phyloP scores from a whole-genome alignment of 2,888 invertebrate species.

The Coremacera marginata region DNA sequence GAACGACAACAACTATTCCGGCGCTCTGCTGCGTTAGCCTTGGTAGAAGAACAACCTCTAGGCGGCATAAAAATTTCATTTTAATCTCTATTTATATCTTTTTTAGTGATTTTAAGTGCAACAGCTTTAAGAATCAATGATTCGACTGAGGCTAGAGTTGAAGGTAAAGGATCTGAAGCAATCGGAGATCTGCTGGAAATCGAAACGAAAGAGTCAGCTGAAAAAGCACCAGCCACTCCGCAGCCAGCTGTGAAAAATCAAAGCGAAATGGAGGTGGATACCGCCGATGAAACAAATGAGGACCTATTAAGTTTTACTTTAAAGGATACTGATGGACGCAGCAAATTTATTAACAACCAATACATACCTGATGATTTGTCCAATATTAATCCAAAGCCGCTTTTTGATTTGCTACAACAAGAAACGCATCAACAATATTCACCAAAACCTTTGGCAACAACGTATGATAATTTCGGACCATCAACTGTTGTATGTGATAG shows the following conservation, averaged over 20 bases:
- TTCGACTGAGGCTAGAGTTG: too few species aligned
- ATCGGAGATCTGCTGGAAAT: not conserved
- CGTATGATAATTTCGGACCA: not conserved
- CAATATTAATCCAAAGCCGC: conserved; percentile 49
- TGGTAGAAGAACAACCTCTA: not conserved
- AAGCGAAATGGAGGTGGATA: not conserved
- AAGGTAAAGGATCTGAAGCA: too few species aligned
- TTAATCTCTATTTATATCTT: not conserved
- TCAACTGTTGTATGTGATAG: not conserved
- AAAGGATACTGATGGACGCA: conserved; percentile 56
- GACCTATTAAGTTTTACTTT: not conserved
- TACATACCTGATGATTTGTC: conserved; percentile 54
- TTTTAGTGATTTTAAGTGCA: conserved; percentile 2
- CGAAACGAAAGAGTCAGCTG: not conserved
- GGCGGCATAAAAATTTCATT: not conserved
- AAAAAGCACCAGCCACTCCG: not conserved
- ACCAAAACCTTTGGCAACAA: not conserved
- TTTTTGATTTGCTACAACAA: conserved; percentile 58
- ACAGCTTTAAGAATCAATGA: not conserved
- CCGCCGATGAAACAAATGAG: not conserved
- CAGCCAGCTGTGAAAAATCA: not conserved
- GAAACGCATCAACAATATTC: conserved; percentile 55
- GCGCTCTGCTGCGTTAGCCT: not conserved
- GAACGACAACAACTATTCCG: not conserved
- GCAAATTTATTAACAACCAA: conserved; percentile 61